Evolutionary conservation across 2,797 vertebrate species (phyloP).

Genomic region (Epinephelus awoara): DNA sequence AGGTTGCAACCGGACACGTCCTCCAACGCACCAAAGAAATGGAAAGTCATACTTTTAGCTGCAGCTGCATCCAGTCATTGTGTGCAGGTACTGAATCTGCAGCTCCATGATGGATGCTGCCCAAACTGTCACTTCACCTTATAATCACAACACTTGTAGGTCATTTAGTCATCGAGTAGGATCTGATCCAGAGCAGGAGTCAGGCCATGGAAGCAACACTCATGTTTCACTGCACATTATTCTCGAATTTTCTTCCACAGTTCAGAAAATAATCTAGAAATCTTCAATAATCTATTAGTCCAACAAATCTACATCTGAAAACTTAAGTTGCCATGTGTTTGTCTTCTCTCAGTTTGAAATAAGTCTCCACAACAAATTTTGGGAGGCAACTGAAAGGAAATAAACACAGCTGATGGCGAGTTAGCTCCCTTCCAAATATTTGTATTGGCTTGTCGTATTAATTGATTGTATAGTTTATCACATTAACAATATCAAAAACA

Average conservation of each 20-base stretch:
- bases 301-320: conserved; percentile 29
- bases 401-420: conserved; percentile 64
- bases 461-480: conserved; percentile 71
- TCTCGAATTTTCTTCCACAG: conserved; percentile 7
- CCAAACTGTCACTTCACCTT: background rate
- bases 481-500: conserved; percentile 56
- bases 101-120: background rate
- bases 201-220: background rate
- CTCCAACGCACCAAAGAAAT: background rate
- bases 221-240: background rate
- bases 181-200: background rate
- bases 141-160: background rate
- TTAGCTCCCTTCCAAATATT: conserved; percentile 58
- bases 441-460: conserved; percentile 63
- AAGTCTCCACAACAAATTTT: conserved; percentile 18
- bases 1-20: background rate
- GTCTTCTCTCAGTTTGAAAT: conserved; percentile 27
- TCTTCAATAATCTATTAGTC: background rate
- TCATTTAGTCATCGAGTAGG: background rate
- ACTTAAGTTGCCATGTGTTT: conserved; percentile 20
- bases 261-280: conserved; percentile 20
- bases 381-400: conserved; percentile 46
- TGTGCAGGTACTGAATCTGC: background rate
- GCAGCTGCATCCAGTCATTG: background rate
- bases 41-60: background rate